phyloP scores from a whole-genome alignment of 2,888 invertebrate species.

The Acronicta leporina region DNA sequence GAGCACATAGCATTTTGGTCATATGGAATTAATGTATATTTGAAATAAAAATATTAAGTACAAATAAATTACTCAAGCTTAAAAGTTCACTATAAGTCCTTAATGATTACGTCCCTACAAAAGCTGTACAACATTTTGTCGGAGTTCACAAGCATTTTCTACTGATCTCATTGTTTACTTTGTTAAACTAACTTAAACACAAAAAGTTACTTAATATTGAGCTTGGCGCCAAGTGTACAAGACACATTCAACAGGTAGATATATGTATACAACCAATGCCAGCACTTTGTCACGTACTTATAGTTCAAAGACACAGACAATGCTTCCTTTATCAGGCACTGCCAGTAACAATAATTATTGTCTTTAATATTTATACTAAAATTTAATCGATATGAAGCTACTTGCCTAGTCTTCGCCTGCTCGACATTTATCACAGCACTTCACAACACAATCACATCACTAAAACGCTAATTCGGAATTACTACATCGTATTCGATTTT shows the following conservation, averaged over 20 bases:
- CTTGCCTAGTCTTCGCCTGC: constrained; percentile 72
- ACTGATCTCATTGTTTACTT: too few species aligned
- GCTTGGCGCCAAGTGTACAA: constrained; percentile 10
- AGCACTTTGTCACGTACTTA: constrained; percentile 31
- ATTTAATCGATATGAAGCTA: constrained; percentile 35
- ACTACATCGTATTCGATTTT: constrained; percentile 59
- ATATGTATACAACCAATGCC: constrained; percentile 1
- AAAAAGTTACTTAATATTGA: constrained; percentile 1
- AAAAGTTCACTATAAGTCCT: too few species aligned
- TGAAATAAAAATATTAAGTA: not conserved
- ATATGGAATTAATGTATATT: not conserved
- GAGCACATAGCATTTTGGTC: not conserved
- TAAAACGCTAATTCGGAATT: constrained; percentile 59
- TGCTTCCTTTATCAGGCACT: constrained; percentile 44
- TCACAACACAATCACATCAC: constrained; percentile 65
- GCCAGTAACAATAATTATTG: constrained; percentile 17
- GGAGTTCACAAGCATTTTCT: too few species aligned
- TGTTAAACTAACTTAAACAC: not conserved
- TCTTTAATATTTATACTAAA: constrained; percentile 27
- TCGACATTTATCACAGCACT: constrained; percentile 69
- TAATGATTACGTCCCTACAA: too few species aligned
- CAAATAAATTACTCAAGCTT: too few species aligned
- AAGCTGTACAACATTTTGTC: too few species aligned
- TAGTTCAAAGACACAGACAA: constrained; percentile 28
- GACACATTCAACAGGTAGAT: constrained; percentile 16